A percentile compares a stretch with the other conserved stretches of the same genome.
phyloP scores from a whole-genome alignment of 2,888 invertebrate genomes.

The Drosophila yooni region DNA sequence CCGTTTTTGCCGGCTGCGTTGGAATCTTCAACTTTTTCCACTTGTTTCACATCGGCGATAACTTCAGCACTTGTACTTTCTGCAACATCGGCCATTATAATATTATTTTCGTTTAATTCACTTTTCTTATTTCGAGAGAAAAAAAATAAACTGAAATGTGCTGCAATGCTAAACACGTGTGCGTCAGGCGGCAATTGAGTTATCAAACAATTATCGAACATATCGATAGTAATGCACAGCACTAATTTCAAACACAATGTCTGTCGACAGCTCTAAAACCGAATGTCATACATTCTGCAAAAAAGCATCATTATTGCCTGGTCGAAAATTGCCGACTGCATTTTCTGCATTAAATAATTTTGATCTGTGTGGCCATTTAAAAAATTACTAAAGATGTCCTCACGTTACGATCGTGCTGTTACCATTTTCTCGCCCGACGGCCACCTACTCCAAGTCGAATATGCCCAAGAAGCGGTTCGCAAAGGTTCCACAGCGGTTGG shows the following conservation, averaged over 20 bases:
- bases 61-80: conserved; percentile 51
- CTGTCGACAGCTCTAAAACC: conserved; percentile 24
- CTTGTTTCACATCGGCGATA: conserved; percentile 31
- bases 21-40: conserved; percentile 45
- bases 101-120: conserved; percentile 4
- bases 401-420: conserved; percentile 99
- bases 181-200: conserved; percentile 43
- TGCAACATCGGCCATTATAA: conserved; percentile 80
- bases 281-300: conserved; percentile 46
- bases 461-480: conserved; percentile 99
- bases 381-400: conserved; percentile 88
- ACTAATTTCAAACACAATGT: neutral
- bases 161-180: conserved; percentile 64
- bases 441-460: conserved; percentile 99
- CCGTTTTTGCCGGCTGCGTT: conserved; percentile 59
- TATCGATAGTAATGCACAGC: conserved; percentile 14
- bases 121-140: conserved; percentile 21
- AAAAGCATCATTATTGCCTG: conserved; percentile 77
- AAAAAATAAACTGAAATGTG: conserved; percentile 54
- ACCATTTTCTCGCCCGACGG: conserved; percentile 99
- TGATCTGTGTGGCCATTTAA: neutral
- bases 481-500: conserved; percentile 99
- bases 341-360: neutral
- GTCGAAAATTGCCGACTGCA: conserved; percentile 47
- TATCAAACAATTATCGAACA: conserved; percentile 14